Base-by-base conservation (phyloP, 2,888 invertebrate species). In the Megastigmus dorsalis region DNA sequence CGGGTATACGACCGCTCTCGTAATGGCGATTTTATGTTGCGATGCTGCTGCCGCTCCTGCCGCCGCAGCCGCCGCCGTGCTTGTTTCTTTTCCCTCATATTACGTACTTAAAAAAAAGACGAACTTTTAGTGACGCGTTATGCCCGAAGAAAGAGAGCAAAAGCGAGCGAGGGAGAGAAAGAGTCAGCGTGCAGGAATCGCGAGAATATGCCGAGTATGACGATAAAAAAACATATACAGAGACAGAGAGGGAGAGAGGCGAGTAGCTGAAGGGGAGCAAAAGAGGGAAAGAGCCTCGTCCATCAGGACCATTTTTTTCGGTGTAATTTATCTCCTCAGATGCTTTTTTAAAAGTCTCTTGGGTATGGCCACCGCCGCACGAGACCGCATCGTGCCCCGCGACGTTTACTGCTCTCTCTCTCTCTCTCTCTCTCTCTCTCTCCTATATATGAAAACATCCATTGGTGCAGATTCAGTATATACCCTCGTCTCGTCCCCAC, bases 1-100 rank as follows among this genome's bases (percentile, higher is more conserved):
- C 65, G 68, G 57, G 74, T 36, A 45, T 59, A 59, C 48, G 36
- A 23, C 28, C 45, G 55, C 10, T 7, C 20, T n/a, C 75, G 79
- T 84, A 84, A 84, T 84, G 82, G 82, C 80, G 77, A 84, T 84
- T 84, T 84, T 82, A 84, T 84, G 83, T 83, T 80, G 74, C 80
- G 78, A 79, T 20, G 69, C 68, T 26, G 48, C 18, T 15, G 23
- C 15, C 6, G 13, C 5, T 6, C n/a, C 2, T 10, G 60, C 5
- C 2, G 6, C 41, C 2, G 26, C 15, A 2, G 41, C 9, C 9
- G 50, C 13, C 6, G 52, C n/a, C 74, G 77, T 15, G 45, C 48
- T 77, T 74, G 76, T 65, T 33, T 43, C 54, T 55, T 33, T 33
- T 36, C 59, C 38, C 65, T 62, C 72, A 60, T 75, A 77, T 79